Conservation (phyloP, 2,888 invertebrate genomes). For the Euzophera pinguis region DNA sequence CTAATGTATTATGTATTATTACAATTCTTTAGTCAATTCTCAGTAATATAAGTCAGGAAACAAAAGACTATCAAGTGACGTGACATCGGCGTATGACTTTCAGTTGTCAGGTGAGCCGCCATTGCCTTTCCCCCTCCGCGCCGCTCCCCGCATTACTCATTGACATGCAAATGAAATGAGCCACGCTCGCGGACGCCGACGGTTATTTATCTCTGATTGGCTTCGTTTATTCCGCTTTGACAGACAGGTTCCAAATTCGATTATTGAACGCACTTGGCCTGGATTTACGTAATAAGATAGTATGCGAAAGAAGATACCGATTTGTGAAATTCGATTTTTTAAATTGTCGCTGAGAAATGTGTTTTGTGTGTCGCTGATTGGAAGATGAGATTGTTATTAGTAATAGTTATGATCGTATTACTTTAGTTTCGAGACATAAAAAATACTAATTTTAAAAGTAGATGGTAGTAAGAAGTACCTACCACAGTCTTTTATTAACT, state of each 20-base stretch:
- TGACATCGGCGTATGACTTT: slow-evolving; percentile 23
- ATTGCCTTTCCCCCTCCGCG: slow-evolving; percentile 35
- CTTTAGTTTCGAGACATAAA: too few relatives aligned
- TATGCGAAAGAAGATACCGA: slow-evolving; percentile 37
- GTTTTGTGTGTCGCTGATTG: too few relatives aligned
- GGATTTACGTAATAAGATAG: slow-evolving; percentile 55
- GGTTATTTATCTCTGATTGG: slow-evolving; percentile 78
- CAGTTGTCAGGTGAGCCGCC: slow-evolving; percentile 56
- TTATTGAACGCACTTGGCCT: slow-evolving; percentile 54
- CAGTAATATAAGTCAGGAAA: slow-evolving; percentile 14
- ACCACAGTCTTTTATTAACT: too few relatives aligned
- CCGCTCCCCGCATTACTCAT: slow-evolving; percentile 42
- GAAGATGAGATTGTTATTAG: slow-evolving; percentile 17
- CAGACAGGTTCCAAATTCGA: slow-evolving; percentile 56
- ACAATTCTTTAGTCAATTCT: not conserved
- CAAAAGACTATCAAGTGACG: slow-evolving; percentile 20
- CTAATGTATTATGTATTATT: too few relatives aligned
- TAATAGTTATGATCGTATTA: too few relatives aligned
- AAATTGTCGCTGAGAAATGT: slow-evolving; percentile 14
- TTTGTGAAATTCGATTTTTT: slow-evolving; percentile 21
- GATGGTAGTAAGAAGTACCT: too few relatives aligned
- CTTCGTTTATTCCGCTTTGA: slow-evolving; percentile 71
- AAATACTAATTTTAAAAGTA: too few relatives aligned
- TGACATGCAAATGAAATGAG: slow-evolving; percentile 74
- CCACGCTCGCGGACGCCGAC: slow-evolving; percentile 62